A percentile compares a stretch with the other conserved stretches of the same genome.
phyloP scores from a whole-genome alignment of 2,888 invertebrate species.

The Melipona bicolor region DNA sequence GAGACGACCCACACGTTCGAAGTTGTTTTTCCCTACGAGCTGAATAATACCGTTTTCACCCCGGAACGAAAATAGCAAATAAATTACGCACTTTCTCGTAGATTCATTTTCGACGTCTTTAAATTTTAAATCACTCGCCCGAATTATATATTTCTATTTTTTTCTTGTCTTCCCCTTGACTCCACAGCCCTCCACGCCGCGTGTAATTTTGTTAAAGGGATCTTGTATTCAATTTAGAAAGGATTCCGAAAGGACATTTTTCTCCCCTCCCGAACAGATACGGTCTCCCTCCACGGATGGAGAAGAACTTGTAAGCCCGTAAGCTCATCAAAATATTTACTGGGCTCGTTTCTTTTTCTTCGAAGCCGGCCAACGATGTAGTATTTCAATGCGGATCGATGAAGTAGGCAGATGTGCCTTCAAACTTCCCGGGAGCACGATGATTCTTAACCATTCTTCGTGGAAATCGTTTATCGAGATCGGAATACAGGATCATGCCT shows the following conservation, averaged over 20 bases:
- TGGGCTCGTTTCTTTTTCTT: slow-evolving; percentile 53
- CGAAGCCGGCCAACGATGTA: slow-evolving; percentile 43
- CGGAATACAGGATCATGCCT: neutral
- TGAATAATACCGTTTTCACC: slow-evolving; percentile 39
- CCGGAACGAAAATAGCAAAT: slow-evolving; percentile 28
- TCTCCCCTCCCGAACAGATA: slow-evolving; percentile 25
- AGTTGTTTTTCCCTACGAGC: slow-evolving; percentile 53
- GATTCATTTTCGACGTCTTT: slow-evolving; percentile 12
- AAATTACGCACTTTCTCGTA: slow-evolving; percentile 41
- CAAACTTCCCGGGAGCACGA: slow-evolving; percentile 44
- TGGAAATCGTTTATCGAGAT: slow-evolving; percentile 29
- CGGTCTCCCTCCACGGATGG: slow-evolving; percentile 42
- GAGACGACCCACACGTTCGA: slow-evolving; percentile 54
- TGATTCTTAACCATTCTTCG: slow-evolving; percentile 26
- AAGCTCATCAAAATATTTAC: slow-evolving; percentile 73
- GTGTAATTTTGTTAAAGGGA: slow-evolving; percentile 67
- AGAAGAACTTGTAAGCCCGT: slow-evolving; percentile 59
- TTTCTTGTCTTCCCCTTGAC: neutral
- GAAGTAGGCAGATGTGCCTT: slow-evolving; percentile 60
- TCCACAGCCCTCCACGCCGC: neutral
- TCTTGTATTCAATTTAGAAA: slow-evolving; percentile 71
- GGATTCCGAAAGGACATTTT: slow-evolving; percentile 66
- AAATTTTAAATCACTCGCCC: neutral
- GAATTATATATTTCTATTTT: slow-evolving; percentile 41
- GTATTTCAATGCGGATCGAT: slow-evolving; percentile 70